These are phyloP conservation scores for Danio kyathit DNA, from an alignment of 2,797 vertebrate genomes.

Conservation along the genomic window DNA sequence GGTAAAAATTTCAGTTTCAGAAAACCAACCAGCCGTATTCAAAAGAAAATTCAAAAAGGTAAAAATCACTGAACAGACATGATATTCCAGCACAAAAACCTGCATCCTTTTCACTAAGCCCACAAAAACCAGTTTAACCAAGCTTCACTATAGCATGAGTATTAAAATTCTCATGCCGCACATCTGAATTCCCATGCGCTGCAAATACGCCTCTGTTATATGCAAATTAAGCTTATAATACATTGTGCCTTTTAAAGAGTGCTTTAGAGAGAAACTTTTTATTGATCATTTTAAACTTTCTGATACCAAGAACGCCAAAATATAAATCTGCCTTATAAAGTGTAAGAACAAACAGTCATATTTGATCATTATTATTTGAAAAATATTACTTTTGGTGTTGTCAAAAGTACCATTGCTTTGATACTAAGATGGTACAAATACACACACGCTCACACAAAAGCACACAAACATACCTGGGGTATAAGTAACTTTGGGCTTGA, in stretches of 20 bases:
- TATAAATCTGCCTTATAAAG: not conserved
- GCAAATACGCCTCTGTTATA: not conserved
- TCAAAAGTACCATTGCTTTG: too few relatives aligned
- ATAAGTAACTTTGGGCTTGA: too few relatives aligned
- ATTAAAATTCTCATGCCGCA: not conserved
- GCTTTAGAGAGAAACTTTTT: not conserved
- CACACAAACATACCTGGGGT: too few relatives aligned
- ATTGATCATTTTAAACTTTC: not conserved
- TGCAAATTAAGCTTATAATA: not conserved
- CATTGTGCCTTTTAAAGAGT: not conserved
- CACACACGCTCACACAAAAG: too few relatives aligned
- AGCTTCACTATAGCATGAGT: not conserved
- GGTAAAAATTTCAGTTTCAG: conserved; percentile 8
- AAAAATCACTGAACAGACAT: not conserved
- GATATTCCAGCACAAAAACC: not conserved
- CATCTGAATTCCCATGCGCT: not conserved
- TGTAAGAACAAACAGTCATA: not conserved
- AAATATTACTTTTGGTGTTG: not conserved
- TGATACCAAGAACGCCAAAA: not conserved
- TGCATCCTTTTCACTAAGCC: not conserved
- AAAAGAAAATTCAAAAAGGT: not conserved
- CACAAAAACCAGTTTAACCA: not conserved
- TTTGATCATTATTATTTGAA: not conserved
- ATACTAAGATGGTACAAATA: too few relatives aligned
- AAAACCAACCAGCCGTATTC: conserved; percentile 17